phyloP scores from a whole-genome alignment of 2,797 vertebrate species.

The Tapera naevia region DNA sequence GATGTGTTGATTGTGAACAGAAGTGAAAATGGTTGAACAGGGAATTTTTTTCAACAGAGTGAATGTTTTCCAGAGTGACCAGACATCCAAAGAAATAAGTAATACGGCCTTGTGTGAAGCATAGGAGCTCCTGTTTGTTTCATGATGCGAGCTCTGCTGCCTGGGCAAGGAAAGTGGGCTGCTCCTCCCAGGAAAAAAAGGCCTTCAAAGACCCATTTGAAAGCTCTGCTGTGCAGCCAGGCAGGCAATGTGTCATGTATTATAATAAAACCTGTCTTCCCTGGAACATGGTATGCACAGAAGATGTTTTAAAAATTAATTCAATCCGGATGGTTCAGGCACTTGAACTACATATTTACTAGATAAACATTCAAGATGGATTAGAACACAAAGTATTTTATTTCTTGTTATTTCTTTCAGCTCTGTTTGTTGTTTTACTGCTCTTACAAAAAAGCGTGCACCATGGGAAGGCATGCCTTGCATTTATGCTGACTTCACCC shows the following conservation, averaged over 20 bases:
- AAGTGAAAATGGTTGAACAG: not conserved
- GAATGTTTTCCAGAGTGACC: not conserved
- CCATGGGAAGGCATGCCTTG: conserved; percentile 50
- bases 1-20: not conserved
- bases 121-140: not conserved
- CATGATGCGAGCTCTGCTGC: not conserved
- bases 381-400: conserved; percentile 52
- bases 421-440: conserved; percentile 56
- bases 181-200: not conserved
- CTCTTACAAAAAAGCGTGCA: conserved; percentile 24
- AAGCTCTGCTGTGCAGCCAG: not conserved
- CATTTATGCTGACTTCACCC: conserved; percentile 55
- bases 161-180: fast-evolving
- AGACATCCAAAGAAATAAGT: not conserved
- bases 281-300: not conserved
- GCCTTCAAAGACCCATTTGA: not conserved
- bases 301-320: conserved; percentile 6
- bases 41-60: not conserved
- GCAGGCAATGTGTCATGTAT: not conserved
- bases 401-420: conserved; percentile 50
- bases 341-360: conserved; percentile 51
- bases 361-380: conserved; percentile 34
- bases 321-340: conserved; percentile 13
- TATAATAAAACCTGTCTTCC: not conserved
- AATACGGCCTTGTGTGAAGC: not conserved